Conservation (phyloP, 2,113 vertebrate species). For the Gobiocypris rarus region DNA sequence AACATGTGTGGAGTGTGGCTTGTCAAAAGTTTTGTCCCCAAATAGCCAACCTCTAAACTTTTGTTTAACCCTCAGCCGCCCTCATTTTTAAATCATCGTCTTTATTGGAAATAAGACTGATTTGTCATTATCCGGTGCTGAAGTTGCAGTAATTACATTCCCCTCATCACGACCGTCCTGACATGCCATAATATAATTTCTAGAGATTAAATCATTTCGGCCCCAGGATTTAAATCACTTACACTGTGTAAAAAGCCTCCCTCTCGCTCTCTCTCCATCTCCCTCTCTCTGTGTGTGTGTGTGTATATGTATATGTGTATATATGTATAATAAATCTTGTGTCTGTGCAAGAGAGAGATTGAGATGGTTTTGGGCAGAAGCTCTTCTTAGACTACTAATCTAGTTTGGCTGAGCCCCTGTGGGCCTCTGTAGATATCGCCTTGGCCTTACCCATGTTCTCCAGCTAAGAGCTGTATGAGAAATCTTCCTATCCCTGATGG, state of each 20-base stretch:
- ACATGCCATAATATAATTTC: slow-evolving; percentile 55
- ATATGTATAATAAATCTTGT: slow-evolving; percentile 8
- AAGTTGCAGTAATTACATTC: slow-evolving; percentile 53
- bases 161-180: slow-evolving; percentile 42
- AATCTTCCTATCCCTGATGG: neutral
- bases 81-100: slow-evolving; percentile 14
- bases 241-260: slow-evolving; percentile 15
- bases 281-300: too few species aligned
- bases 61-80: neutral
- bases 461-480: slow-evolving; percentile 6
- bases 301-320: too few species aligned
- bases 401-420: slow-evolving; percentile 27
- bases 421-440: slow-evolving; percentile 23
- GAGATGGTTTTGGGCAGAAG: slow-evolving; percentile 26
- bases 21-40: neutral
- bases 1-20: neutral
- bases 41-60: neutral
- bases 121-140: slow-evolving; percentile 53
- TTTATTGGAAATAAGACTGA: slow-evolving; percentile 39
- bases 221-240: slow-evolving; percentile 54
- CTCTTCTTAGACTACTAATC: slow-evolving; percentile 45
- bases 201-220: slow-evolving; percentile 60
- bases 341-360: slow-evolving; percentile 30
- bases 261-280: neutral
- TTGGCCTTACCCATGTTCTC: slow-evolving; percentile 24